Evolutionary conservation across 1,140 invertebrate species (phyloP), one percentile per base, ranked within the genome.

Genomic region (Gyrodactylus salaris): DNA sequence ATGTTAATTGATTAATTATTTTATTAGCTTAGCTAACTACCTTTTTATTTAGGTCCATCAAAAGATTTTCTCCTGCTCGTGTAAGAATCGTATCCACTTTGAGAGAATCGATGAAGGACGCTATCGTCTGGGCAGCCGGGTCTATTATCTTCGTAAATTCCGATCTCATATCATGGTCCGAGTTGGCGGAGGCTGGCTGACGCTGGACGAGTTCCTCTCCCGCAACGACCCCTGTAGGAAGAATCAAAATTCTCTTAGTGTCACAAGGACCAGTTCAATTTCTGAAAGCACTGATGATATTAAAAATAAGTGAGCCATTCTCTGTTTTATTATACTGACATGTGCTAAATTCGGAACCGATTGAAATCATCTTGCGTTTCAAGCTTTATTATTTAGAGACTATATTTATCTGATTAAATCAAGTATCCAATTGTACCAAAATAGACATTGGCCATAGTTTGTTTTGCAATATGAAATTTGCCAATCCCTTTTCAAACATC

Each of bases 161-260:
- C 80, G 80, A 77, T 78, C 77, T 72, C 77, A 77, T 80, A 89
- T 91, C 82, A 93, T 92, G 89, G 89, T 93, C 19, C 84, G 90
- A 77, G 89, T 92, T 22, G 89, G 89, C 68, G 89, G 89, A 26
- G 83, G 89, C 68, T 91, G 89, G 89, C 88, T 91, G 80, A 91
- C 89, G 16, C 82, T 93, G 77, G 87, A 90, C 78, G 88, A 91
- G 81, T 93, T 91, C 81, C 83, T 92, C 77, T 85, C 87, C 77
- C 86, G 87, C 74, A 88, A 91, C 81, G 88, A 91, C 79, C 89
- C 89, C 68, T 90, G 88, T 82, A 76, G 77, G 78, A 77, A 54
- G 34, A 7, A 54, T 7, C 7, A n/a, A 16, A 54, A n/a, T n/a
- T n/a, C n/a, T n/a, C n/a, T n/a, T n/a, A 54, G 34, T 16, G 7